Evolutionary conservation across 2,113 vertebrate genomes (phyloP).

Genomic region (Rhinichthys klamathensis): DNA sequence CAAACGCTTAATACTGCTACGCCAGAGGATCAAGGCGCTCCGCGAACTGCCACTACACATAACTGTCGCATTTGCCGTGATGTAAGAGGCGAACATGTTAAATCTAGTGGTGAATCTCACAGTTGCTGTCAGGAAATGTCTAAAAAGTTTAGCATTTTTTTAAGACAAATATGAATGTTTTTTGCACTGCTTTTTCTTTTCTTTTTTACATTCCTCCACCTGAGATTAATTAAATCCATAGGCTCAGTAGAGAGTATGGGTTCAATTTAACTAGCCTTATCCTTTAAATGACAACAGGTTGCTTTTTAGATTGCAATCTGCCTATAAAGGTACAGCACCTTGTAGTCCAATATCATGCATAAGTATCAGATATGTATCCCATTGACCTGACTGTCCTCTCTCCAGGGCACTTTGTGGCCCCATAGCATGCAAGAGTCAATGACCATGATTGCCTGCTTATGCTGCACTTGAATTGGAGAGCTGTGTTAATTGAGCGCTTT

Average conservation of each 20-base stretch:
- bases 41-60: slow-evolving; percentile 1
- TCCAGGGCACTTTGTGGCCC: not conserved
- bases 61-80: slow-evolving; percentile 10
- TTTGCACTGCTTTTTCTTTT: not conserved
- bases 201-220: not conserved
- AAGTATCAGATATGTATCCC: slow-evolving; percentile 28
- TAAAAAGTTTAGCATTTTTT: slow-evolving; percentile 1
- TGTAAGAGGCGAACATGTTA: slow-evolving; percentile 1
- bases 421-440: not conserved
- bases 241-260: slow-evolving; percentile 5
- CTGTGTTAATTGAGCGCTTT: slow-evolving; percentile 77
- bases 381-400: slow-evolving; percentile 29
- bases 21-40: slow-evolving; percentile 39
- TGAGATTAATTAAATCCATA: slow-evolving; percentile 42
- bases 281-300: slow-evolving; percentile 25
- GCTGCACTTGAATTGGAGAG: slow-evolving; percentile 71
- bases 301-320: not conserved
- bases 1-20: slow-evolving; percentile 39
- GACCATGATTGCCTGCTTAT: slow-evolving; percentile 60
- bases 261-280: not conserved
- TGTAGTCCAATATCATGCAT: not conserved
- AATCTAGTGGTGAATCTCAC: not conserved
- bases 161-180: not conserved
- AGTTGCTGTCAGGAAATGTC: not conserved
- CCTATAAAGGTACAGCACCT: slow-evolving; percentile 38